Conservation (phyloP, 1,140 invertebrate species). For the Penaeus japonicus region DNA sequence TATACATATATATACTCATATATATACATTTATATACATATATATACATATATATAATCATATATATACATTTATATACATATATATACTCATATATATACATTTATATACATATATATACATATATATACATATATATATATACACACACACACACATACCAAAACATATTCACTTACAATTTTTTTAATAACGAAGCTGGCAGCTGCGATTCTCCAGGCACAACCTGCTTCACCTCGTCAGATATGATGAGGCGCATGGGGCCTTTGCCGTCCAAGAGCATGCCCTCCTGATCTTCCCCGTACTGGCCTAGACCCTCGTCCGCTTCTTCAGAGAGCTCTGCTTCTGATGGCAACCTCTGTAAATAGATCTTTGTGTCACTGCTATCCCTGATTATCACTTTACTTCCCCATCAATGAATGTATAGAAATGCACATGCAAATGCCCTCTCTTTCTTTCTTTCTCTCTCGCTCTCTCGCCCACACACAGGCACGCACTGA, state of each 20-base stretch:
- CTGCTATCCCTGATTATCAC: too few relatives aligned
- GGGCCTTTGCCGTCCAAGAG: not conserved
- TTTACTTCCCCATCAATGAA: too few relatives aligned
- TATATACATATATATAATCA: not conserved
- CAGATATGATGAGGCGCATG: conserved; percentile 9
- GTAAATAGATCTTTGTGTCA: not conserved
- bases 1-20: not conserved
- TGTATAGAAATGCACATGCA: too few relatives aligned
- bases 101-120: not conserved
- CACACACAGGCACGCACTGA: too few relatives aligned
- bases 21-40: not conserved
- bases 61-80: not conserved
- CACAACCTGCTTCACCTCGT: conserved; percentile 37
- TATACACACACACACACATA: not conserved
- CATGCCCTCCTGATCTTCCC: not conserved
- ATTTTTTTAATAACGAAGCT: conserved; percentile 25
- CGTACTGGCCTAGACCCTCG: conserved; percentile 23
- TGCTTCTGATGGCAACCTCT: not conserved
- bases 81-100: not conserved
- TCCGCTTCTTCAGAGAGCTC: not conserved
- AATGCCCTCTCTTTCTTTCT: too few relatives aligned
- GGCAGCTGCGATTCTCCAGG: conserved; percentile 44
- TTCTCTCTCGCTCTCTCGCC: too few relatives aligned
- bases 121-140: not conserved
- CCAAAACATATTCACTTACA: not conserved